Percentiles rank a stretch among this genome's conserved stretches.
Evolutionary conservation across 1,140 invertebrate genomes (phyloP).

Genomic region (Oryzaephilus surinamensis): DNA sequence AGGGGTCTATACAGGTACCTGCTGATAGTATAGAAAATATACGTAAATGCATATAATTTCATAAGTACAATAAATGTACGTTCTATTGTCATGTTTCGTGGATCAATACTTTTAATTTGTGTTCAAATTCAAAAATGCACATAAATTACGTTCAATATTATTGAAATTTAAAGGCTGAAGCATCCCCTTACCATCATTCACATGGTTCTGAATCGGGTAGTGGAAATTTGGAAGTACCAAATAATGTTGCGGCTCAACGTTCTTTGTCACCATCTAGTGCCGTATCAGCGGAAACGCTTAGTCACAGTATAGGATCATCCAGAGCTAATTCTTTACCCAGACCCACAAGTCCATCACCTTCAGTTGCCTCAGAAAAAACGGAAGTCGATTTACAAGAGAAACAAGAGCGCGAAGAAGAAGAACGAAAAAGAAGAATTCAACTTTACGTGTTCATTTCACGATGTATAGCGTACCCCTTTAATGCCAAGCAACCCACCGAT

Average conservation of each 20-base stretch:
- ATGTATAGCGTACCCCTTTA: constrained; percentile 98
- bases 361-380: constrained; percentile 66
- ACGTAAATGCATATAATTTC: too few species aligned
- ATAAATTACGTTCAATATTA: too few species aligned
- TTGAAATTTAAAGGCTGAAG: constrained; percentile 22
- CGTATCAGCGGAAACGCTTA: constrained; percentile 51
- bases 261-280: constrained; percentile 52
- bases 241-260: constrained; percentile 35
- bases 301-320: constrained; percentile 39
- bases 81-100: too few species aligned
- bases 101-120: too few species aligned
- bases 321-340: constrained; percentile 56
- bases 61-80: too few species aligned
- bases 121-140: too few species aligned
- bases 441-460: constrained; percentile 97
- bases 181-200: constrained; percentile 26
- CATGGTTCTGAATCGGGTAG: constrained; percentile 26
- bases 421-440: constrained; percentile 85
- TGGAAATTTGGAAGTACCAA: constrained; percentile 38
- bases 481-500: constrained; percentile 97
- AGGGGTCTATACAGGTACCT: too few species aligned
- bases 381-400: constrained; percentile 62
- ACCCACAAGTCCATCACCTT: constrained; percentile 73
- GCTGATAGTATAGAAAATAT: too few species aligned
- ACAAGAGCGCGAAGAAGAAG: constrained; percentile 84